A percentile compares a stretch with the other conserved stretches of the same genome.
phyloP scores from a whole-genome alignment of 2,888 invertebrate genomes.

The Microplitis deprimator region DNA sequence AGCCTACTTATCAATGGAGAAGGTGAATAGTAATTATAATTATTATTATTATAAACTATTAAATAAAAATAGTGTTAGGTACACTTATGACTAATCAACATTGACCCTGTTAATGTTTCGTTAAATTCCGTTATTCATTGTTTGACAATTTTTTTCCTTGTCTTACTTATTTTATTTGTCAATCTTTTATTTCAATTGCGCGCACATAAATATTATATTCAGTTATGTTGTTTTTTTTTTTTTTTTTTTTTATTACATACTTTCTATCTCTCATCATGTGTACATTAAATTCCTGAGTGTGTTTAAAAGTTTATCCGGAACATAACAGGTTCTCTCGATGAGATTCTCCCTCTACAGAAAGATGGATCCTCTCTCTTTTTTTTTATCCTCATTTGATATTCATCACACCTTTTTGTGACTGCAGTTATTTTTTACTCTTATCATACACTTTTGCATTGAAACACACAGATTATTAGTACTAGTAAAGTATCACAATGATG shows the following conservation, averaged over 20 bases:
- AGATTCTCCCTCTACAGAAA: constrained; percentile 12
- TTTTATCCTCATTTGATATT: constrained; percentile 11
- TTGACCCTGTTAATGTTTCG: constrained; percentile 37
- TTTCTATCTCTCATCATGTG: constrained; percentile 29
- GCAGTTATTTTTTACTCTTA: constrained; percentile 51
- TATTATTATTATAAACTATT: background rate
- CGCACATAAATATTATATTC: background rate
- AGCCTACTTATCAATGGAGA: constrained; percentile 18
- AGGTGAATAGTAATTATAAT: background rate
- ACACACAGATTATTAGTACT: background rate
- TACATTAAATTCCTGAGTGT: background rate
- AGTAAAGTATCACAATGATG: background rate
- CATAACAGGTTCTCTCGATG: constrained; percentile 60
- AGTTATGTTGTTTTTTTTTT: constrained; percentile 7
- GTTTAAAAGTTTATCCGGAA: constrained; percentile 52
- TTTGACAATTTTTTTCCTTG: constrained; percentile 13
- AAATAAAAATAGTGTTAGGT: constrained; percentile 17
- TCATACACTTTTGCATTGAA: constrained; percentile 13
- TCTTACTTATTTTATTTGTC: background rate
- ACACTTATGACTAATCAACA: constrained; percentile 28
- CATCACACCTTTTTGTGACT: constrained; percentile 28
- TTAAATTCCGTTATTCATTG: constrained; percentile 40
- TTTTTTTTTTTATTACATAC: constrained; percentile 20
- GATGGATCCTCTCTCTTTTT: background rate
- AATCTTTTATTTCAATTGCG: background rate